Base-by-base conservation (phyloP, 2,113 vertebrate species). In the Pagrus major region DNA sequence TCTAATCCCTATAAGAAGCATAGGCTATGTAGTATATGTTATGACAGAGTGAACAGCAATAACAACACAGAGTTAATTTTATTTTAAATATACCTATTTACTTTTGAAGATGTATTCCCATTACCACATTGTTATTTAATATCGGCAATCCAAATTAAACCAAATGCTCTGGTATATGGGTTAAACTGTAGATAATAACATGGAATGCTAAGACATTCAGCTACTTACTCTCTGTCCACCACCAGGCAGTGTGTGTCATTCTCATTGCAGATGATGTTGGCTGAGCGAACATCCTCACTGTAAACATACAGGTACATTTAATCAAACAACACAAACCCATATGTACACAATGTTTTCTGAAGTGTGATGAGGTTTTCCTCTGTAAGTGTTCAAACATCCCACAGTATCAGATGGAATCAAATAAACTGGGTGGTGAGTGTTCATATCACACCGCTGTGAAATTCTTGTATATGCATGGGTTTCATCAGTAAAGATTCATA, bases 231-330 rank as follows among this genome's bases (percentile, higher is more conserved):
- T 96, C 97, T 94, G 55, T 98, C 97, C 87, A 98, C 95, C 39
- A 97, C 96, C 9, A 98, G 94, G 88, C 97, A 99, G 1, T 97
- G 96, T 3, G 97, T 96, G 35, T 95, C 95, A 72, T 96, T 92
- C 86, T 97, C 96, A 42, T 93, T 96, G 25, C 96, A 97, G 87
- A 98, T 94, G 27, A 98, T 96, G 29, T 98, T 98, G 71, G 97
- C 97, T 18, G 97, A 99, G 37, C 97, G 95, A 64, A 99, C 96
- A 23, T 99, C 97, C 64, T 98, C 97, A 88, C 97, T 98, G 91
- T 8, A 86, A 88, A 61, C 59, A 87, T 75, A 93, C 80, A 0
- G 54, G 9, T 7, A 35, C 56, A 79, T 46, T 80, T 4, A 76
- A 42, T 25, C 25, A 67, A 14, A 47, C 1, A 47, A 8, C 14